Percentiles rank a stretch among this genome's conserved stretches.
Conservation (phyloP, 1,140 invertebrate species). For the Littorina saxatilis region DNA sequence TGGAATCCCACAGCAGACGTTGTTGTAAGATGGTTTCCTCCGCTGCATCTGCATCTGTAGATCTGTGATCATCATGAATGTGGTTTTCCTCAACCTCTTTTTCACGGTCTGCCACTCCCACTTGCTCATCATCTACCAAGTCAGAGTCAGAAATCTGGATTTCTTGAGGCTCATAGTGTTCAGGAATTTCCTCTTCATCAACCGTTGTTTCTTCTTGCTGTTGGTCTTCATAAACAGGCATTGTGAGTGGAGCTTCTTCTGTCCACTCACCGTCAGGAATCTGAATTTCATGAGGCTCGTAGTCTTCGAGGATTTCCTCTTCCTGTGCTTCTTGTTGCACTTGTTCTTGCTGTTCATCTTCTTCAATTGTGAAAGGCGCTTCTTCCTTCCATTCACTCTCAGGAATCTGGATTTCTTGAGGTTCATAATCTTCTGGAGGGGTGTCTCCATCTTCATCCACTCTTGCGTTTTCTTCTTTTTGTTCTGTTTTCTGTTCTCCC, state of each 20-base stretch:
- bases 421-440: too few relatives aligned
- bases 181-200: background rate
- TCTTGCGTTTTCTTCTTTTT: background rate
- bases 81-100: too few relatives aligned
- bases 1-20: background rate
- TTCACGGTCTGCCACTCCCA: constrained; percentile 3
- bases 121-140: background rate
- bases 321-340: background rate
- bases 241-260: background rate
- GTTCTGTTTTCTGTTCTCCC: background rate
- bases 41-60: background rate
- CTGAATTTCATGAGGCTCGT: background rate
- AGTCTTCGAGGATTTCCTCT: background rate
- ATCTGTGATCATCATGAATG: background rate
- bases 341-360: too few relatives aligned
- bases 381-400: background rate
- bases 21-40: background rate
- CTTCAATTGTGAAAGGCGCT: too few relatives aligned
- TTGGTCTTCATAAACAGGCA: background rate
- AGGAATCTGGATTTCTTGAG: background rate
- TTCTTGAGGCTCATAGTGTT: constrained; percentile 7
- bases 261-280: background rate
- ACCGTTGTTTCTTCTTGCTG: background rate
- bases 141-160: background rate
- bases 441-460: background rate